Percentiles rank a stretch among this genome's conserved stretches.
phyloP scores from a whole-genome alignment of 1,140 invertebrate species.

The Armadillidium nasatum region DNA sequence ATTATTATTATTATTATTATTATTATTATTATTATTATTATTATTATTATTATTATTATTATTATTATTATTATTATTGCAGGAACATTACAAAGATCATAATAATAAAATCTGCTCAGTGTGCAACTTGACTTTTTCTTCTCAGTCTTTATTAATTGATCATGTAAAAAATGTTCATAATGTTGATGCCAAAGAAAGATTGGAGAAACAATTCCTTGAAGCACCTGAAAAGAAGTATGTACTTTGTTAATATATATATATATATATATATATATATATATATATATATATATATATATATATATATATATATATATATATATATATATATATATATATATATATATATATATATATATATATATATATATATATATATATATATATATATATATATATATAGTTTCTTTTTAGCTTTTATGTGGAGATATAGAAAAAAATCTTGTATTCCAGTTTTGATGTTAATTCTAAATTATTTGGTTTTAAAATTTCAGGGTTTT shows the following conservation, averaged over 20 bases:
- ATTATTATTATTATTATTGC: not conserved
- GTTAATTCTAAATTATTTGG: too few relatives aligned
- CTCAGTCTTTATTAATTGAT: not conserved
- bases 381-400: not conserved
- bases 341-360: too few relatives aligned
- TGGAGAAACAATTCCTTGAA: not conserved
- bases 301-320: too few relatives aligned
- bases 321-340: too few relatives aligned
- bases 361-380: not conserved
- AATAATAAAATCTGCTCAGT: not conserved
- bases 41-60: too few relatives aligned
- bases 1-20: too few relatives aligned
- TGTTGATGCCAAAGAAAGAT: not conserved
- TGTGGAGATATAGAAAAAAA: too few relatives aligned
- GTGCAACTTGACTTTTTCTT: not conserved
- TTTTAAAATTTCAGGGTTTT: too few relatives aligned
- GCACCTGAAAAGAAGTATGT: not conserved
- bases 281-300: too few relatives aligned
- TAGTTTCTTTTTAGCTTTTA: too few relatives aligned
- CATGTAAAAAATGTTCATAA: not conserved
- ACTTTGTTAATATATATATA: not conserved
- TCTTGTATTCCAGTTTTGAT: too few relatives aligned
- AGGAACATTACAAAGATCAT: conserved; percentile 1
- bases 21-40: too few relatives aligned
- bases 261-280: not conserved